Evolutionary conservation across 2,888 invertebrate genomes (phyloP), one percentile per base, ranked within the genome.

Genomic region (Panzeria rudis): DNA sequence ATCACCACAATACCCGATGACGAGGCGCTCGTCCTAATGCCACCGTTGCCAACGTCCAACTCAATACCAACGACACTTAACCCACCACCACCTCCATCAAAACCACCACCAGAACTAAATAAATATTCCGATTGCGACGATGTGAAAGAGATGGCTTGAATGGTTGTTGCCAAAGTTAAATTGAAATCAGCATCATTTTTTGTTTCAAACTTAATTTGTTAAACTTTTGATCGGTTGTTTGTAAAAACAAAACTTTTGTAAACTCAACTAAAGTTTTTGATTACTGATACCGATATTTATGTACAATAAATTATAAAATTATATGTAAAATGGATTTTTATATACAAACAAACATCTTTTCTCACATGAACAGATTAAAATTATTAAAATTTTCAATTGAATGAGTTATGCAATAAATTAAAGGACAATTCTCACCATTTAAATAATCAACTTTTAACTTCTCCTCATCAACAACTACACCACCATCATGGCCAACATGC

Each of bases 391-490:
- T 50, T 61, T 35, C 35, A 9, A 3, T 38, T 17, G 17, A 44
- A 47, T 61, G 56, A 59, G 6, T 41, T 35, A 47, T 23, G 17
- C n/a, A 23, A 38, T 54, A 68, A 35, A 38, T n/a, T 17, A 29
- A 73, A n/a, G 29, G 29, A 50, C 41, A 38, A 73, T 73, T 73
- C 84, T 85, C 85, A 85, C 85, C 85, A 78, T 85, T 85, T 85
- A 68, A 68, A 62, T 35, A 64, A 59, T 62, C 47, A 82, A 71
- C 3, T 47, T 41, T 56, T 7, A 62, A 82, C 61, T 82, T 62
- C 69, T 69, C 62, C 29, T 56, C 64, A 62, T n/a, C 47, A 80
- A 38, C 47, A 11, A 38, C 29, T 32, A 61, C 75, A 59, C 0
- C 83, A 59, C 0, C 83, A 47, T 41, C 50, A 7, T 61, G 32